phyloP scores from a whole-genome alignment of 2,888 invertebrate genomes.

The Hesperia comma region DNA sequence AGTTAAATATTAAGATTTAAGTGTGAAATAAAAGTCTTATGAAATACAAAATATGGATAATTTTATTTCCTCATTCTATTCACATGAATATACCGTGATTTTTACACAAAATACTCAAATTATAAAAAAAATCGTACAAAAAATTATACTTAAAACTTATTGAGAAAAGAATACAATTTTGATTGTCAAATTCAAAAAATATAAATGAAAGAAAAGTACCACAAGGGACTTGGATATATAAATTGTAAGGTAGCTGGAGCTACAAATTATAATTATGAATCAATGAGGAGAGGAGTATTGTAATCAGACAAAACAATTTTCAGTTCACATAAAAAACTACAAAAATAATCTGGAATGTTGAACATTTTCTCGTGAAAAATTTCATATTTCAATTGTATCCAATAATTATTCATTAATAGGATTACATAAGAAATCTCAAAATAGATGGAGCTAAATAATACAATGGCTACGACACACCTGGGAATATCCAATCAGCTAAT shows the following conservation, averaged over 20 bases:
- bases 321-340: slow-evolving; percentile 54
- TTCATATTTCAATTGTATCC: slow-evolving; percentile 26
- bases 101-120: slow-evolving; percentile 62
- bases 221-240: not conserved
- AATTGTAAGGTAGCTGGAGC: not conserved
- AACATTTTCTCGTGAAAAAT: slow-evolving; percentile 45
- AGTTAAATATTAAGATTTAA: too few relatives aligned
- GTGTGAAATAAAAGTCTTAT: slow-evolving; percentile 46
- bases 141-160: slow-evolving; percentile 64
- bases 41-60: slow-evolving; percentile 69
- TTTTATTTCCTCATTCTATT: slow-evolving; percentile 72
- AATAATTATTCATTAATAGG: slow-evolving; percentile 33
- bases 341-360: slow-evolving; percentile 76
- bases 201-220: slow-evolving; percentile 9
- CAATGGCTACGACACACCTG: slow-evolving; percentile 7
- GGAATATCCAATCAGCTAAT: slow-evolving; percentile 4
- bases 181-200: slow-evolving; percentile 43
- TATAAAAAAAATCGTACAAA: slow-evolving; percentile 71
- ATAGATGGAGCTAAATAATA: not conserved
- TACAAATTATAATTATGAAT: slow-evolving; percentile 34
- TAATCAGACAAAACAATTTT: slow-evolving; percentile 37
- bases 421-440: slow-evolving; percentile 9
- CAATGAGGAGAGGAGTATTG: slow-evolving; percentile 45
- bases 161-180: slow-evolving; percentile 19
- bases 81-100: slow-evolving; percentile 68